Base-by-base conservation (phyloP, 2,888 invertebrate genomes). In the Nebria salina region DNA sequence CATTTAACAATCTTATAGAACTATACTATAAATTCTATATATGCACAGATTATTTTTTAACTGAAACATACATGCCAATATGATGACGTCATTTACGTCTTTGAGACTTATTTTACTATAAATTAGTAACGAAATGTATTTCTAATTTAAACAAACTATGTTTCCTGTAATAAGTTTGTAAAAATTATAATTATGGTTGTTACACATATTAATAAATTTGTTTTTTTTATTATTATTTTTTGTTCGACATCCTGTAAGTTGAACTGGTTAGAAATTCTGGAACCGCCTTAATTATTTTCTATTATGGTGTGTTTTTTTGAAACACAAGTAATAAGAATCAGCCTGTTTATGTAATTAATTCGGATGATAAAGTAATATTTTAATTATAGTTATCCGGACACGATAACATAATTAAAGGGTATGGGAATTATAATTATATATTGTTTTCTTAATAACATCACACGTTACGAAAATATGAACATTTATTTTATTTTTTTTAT, bases 371-470 rank as follows among this genome's bases (percentile, higher is more conserved):
- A 70, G 26, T 70, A 70, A 34, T 70, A 70, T 70, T 70, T 70
- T 70, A 70, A 70, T 70, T 70, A 70, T 70, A 70, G 34, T 70
- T 25, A 34, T 70, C 26, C 70, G 20, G 70, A 25, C 70, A 25
- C 25, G 34, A 25, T 34, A 34, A 70, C 15, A 70, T 34, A 70
- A 70, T 70, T 70, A 70, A 11, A 70, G n/a, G 20, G 25, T 34
- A 70, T 70, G 70, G 70, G 70, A 70, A 70, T 70, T 26, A 15
- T 66, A 70, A 70, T 70, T 70, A 70, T 70, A 70, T 25, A 70
- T 70, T 20, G 26, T 25, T 70, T 25, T 54, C 13, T 54, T 54
- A 11, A 54, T 54, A 54, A 54, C 54, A 54, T 54, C 54, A 54
- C 54, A 54, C 54, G 54, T 54, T 54, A 54, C 54, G 54, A 54